phyloP scores from a whole-genome alignment of 2,113 vertebrate species.

The Rissa tridactyla region DNA sequence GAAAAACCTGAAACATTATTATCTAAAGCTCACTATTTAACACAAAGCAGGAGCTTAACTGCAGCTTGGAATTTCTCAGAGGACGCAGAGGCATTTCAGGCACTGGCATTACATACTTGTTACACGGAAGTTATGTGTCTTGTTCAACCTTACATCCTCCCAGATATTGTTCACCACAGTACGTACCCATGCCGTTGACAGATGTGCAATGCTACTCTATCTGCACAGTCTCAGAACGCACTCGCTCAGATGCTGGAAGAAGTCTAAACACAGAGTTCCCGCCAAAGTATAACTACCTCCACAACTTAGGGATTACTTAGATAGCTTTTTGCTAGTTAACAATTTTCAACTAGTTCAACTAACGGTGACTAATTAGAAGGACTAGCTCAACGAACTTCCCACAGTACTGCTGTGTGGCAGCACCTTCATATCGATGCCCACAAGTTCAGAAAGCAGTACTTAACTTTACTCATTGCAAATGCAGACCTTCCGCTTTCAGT shows the following conservation, averaged over 20 bases:
- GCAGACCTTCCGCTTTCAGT: neutral
- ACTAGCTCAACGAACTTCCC: neutral
- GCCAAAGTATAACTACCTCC: neutral
- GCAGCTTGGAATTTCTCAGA: neutral
- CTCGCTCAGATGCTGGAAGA: neutral
- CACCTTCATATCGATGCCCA: rapidly evolving
- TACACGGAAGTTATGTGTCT: neutral
- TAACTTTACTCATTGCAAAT: neutral
- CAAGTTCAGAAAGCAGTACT: neutral
- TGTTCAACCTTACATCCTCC: neutral
- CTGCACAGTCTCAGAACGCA: neutral
- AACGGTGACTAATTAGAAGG: neutral
- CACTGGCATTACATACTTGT: neutral
- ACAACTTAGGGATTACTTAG: neutral
- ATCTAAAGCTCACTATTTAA: neutral
- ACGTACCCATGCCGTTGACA: neutral
- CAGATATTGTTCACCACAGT: neutral
- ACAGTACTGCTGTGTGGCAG: neutral
- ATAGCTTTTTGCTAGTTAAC: neutral
- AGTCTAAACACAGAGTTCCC: neutral
- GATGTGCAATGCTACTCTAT: neutral
- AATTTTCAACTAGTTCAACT: neutral
- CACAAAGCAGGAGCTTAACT: neutral
- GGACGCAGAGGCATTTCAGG: neutral
- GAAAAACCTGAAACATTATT: neutral